Percentiles rank a stretch among this genome's conserved stretches.
phyloP scores from a whole-genome alignment of 2,797 vertebrate species.

The Phoxinus dragarum region DNA sequence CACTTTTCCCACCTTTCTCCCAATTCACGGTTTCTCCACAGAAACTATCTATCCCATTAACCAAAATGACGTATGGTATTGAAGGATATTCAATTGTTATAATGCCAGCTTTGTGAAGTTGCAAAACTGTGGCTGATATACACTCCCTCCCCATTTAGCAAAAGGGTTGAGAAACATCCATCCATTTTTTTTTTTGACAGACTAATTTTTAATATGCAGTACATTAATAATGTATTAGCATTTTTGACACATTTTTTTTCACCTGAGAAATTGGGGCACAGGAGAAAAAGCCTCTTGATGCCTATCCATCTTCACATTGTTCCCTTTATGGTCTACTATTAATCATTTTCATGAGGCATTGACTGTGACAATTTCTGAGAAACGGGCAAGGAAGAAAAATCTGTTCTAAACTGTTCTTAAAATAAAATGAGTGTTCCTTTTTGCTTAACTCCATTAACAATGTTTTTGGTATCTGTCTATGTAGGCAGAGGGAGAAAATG shows the following conservation, averaged over 20 bases:
- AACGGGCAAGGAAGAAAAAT: background rate
- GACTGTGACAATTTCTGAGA: background rate
- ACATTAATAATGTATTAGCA: constrained; percentile 21
- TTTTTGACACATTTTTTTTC: background rate
- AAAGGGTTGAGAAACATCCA: constrained; percentile 7
- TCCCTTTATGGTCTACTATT: background rate
- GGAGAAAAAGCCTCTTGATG: constrained; percentile 54
- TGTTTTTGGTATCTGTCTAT: constrained; percentile 33
- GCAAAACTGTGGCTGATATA: background rate
- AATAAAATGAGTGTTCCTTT: background rate
- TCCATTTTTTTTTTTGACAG: background rate
- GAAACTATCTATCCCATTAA: constrained; percentile 61
- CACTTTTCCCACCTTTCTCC: background rate
- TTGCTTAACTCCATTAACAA: background rate
- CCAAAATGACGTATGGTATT: constrained; percentile 51
- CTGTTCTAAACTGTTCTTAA: background rate
- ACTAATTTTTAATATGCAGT: background rate
- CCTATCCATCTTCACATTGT: background rate
- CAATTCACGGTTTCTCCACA: background rate
- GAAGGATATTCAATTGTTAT: background rate
- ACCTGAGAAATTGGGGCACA: constrained; percentile 10
- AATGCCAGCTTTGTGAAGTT: background rate
- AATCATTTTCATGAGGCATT: background rate
- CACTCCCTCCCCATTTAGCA: background rate
- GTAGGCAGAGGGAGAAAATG: constrained; percentile 96